Base-by-base conservation (phyloP, 2,888 invertebrate genomes). In the Diaphora mendica region DNA sequence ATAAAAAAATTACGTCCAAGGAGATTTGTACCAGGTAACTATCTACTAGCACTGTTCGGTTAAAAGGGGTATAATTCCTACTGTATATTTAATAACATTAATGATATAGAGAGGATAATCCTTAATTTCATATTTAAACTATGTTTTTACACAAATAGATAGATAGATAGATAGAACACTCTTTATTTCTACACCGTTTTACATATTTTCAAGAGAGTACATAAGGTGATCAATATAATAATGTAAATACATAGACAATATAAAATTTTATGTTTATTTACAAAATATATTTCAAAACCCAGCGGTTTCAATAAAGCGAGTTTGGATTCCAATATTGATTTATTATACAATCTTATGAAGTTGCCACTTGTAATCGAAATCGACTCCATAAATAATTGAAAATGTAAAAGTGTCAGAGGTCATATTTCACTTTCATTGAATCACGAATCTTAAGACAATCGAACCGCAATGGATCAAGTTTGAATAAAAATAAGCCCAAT, bases 391-490 rank as follows among this genome's bases (percentile, higher is more conserved):
- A 73, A 80, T 80, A 75, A 80, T 62, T 68, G 71, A 48, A 77
- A 75, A 67, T 77, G 74, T 83, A 82, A 82, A 83, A 83, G 68
- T 59, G 80, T 76, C 77, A 64, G 59, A 70, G 55, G 73, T 73
- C 72, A 72, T 62, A 73, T 77, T 76, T 78, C 71, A 79, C 73
- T 76, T 77, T 70, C 76, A 72, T 74, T 80, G 84, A 82, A 83
- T 79, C 84, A 79, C 17, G 17, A 81, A 77, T 84, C 85, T 84
- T 88, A 87, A 75, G 77, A 51, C 51, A 73, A 66, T 64, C 65
- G 44, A 39, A 51, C 42, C 26, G 26, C 64, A 30, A 72, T 79
- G 70, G 66, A 70, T 77, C 68, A 68, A 59, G 48, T 70, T 66
- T 67, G 51, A 13, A 42, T 35, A 66, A 64, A 67, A 75, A 64